Evolutionary conservation across 1,140 invertebrate genomes (phyloP), one percentile per base, ranked within the genome.

Genomic region (Hycleus phaleratus): DNA sequence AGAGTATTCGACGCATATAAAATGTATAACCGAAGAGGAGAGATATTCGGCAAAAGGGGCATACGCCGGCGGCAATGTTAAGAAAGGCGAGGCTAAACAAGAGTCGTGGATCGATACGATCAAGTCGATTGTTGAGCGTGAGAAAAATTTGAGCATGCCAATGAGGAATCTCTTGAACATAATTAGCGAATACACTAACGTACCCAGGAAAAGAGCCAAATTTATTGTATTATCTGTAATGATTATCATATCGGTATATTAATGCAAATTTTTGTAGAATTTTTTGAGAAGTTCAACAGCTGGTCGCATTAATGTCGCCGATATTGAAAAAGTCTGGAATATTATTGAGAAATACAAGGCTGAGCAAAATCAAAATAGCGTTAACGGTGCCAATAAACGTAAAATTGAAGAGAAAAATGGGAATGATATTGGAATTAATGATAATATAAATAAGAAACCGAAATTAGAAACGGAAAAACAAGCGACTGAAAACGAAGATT

Each of bases 51-150:
- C 85, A 9, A 87, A 90, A 75, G 84, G 88, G 60, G 94, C 85
- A 73, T 77, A 83, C 24, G 91, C 91, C 76, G 61, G 65, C 18
- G 18, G 18, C 1, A 18, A 18, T 69, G 77, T 82, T 43, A 91
- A 93, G 69, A 94, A 95, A 77, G 92, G 91, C 25, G 91, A 93
- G 72, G 81, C 81, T 39, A 97, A 96, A 71, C 95, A 97, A 75
- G 83, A 87, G 69, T 80, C 82, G 56, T 97, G 94, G 94, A 80
- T 91, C 40, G 84, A 91, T 66, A 85, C 91, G 73, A 79, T 97
- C 10, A 82, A 87, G 44, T 79, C 81, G 45, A 84, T 92, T 2
- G 74, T 94, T 43, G 78, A 84, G 45, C 80, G 81, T 66, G 76
- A 84, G 58, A 75, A 71, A 53, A 74, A 76, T 73, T 71, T 85